Conservation (phyloP, 2,888 invertebrate species). For the Bellardia pandia region DNA sequence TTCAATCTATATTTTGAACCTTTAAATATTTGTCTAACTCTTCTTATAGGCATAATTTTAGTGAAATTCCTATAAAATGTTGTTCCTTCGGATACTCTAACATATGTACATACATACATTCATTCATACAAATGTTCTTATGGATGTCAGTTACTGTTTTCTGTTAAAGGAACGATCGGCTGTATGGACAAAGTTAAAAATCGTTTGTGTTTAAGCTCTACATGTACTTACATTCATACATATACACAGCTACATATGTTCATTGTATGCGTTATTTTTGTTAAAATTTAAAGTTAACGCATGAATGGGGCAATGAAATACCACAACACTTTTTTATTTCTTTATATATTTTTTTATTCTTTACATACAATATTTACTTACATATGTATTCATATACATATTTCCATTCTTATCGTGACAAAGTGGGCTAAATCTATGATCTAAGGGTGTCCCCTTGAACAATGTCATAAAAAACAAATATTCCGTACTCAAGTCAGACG, state of each 20-base stretch:
- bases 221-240: not conserved
- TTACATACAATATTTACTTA: not conserved
- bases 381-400: not conserved
- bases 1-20: no score
- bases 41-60: no score
- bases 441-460: not conserved
- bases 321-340: constrained; percentile 14
- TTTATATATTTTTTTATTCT: not conserved
- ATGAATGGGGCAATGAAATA: constrained; percentile 51
- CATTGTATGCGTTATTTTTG: constrained; percentile 30
- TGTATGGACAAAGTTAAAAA: constrained; percentile 25
- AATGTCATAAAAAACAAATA: no score
- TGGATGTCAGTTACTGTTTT: not conserved
- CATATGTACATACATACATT: not conserved
- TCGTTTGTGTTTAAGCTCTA: constrained; percentile 10
- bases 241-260: no score
- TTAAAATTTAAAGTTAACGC: constrained; percentile 51
- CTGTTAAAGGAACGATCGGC: not conserved
- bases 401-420: not conserved
- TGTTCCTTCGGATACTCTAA: no score
- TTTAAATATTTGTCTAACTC: no score
- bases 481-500: no score
- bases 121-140: not conserved
- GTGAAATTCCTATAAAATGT: no score
- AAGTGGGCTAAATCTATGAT: constrained; percentile 14